Evolutionary conservation across 2,888 invertebrate species (phyloP), one percentile per base, ranked within the genome.

Genomic region (Mechanitis messenoides): DNA sequence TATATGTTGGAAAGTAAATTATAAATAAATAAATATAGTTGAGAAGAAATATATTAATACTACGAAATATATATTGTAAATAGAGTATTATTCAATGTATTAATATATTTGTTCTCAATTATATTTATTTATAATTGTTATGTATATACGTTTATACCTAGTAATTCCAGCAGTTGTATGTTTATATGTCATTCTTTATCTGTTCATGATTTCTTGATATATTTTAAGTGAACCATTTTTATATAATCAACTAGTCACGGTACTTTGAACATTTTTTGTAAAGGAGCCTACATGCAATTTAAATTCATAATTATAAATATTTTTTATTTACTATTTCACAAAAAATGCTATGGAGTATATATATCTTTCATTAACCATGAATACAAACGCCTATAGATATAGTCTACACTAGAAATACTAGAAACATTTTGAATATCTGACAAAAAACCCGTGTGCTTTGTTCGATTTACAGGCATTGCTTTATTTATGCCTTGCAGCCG

Each of bases 61-160:
- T 1, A 42, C 11, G 11, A 42, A 42, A 42, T 42, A 42, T 42
- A 42, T 42, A 42, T 42, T 9, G 11, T 28, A 50, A 28, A 6
- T 50, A 57, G 42, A 45, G 20, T 20, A 47, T 42, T 12, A 60
- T 60, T 59, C 60, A 61, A 59, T 20, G 46, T 59, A 57, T 20
- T 20, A 20, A 20, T 20, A 56, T 56, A 53, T 64, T 66, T 66
- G 66, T 67, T 66, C 63, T 57, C 28, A 58, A 62, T 61, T 59
- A 54, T 59, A 62, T 54, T 62, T 62, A 62, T 54, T 56, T 42
- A 56, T 38, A 53, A 31, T 35, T 31, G 50, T 31, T 50, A 31
- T 50, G 50, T 11, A 31, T 31, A 31, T 7, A 31, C 31, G 28
- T 50, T 50, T 6, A 31, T 7, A 3, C 31, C 50, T 31, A 9